Evolutionary conservation across 2,888 invertebrate genomes (phyloP).

Genomic region (Iphiclides podalirius): DNA sequence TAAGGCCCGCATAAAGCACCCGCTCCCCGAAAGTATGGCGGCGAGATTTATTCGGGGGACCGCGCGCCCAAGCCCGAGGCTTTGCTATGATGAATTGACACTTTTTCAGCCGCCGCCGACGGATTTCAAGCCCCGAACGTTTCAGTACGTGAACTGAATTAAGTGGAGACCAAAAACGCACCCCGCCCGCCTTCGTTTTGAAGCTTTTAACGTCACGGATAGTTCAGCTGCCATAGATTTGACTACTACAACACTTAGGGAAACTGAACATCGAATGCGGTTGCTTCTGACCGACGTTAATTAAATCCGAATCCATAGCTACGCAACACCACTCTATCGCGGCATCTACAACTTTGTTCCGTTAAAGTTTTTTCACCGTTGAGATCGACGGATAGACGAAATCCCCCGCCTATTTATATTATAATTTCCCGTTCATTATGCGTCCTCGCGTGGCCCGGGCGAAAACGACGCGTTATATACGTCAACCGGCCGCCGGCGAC

Average conservation of each 20-base stretch:
- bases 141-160: slow-evolving; percentile 72
- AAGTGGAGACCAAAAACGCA: slow-evolving; percentile 56
- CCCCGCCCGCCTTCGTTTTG: slow-evolving; percentile 22
- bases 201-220: slow-evolving; percentile 77
- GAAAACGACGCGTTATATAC: slow-evolving; percentile 68
- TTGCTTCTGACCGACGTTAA: slow-evolving; percentile 44
- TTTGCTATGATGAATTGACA: slow-evolving; percentile 79
- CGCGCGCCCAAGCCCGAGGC: slow-evolving; percentile 72
- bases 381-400: slow-evolving; percentile 15
- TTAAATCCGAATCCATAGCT: slow-evolving; percentile 35
- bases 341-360: not conserved
- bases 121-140: slow-evolving; percentile 66
- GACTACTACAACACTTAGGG: slow-evolving; percentile 43
- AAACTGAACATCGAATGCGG: not conserved
- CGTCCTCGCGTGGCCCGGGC: slow-evolving; percentile 47
- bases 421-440: slow-evolving; percentile 51
- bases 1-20: slow-evolving; percentile 80
- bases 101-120: slow-evolving; percentile 76
- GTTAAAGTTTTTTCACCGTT: not conserved
- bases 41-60: slow-evolving; percentile 79
- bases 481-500: slow-evolving; percentile 50
- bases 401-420: slow-evolving; percentile 37
- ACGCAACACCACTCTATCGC: not conserved
- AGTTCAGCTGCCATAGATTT: slow-evolving; percentile 69
- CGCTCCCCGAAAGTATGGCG: slow-evolving; percentile 79